A percentile compares a stretch with the other conserved stretches of the same genome.
Conservation (phyloP, 2,888 invertebrate genomes). For the Tineola bisselliella region DNA sequence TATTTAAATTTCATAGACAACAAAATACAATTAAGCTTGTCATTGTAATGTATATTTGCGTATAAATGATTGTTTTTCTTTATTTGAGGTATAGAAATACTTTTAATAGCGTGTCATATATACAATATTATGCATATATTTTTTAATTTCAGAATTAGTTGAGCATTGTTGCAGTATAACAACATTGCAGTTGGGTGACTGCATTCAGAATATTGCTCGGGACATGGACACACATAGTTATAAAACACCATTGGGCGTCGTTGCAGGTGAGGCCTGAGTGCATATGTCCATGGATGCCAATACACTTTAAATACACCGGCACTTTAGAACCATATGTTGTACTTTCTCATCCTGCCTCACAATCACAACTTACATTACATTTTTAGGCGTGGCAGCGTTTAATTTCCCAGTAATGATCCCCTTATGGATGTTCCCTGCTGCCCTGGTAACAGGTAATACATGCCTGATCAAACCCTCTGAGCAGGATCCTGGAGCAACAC, state of each 20-base stretch:
- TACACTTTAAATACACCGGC: too few relatives aligned
- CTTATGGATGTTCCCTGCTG: constrained; percentile 92
- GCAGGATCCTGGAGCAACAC: constrained; percentile 95
- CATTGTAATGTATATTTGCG: too few relatives aligned
- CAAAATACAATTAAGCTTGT: too few relatives aligned
- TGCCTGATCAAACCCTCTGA: constrained; percentile 97
- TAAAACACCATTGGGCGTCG: constrained; percentile 91
- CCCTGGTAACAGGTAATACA: constrained; percentile 93
- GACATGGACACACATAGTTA: constrained; percentile 98
- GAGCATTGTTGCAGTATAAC: constrained; percentile 97
- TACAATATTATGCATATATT: too few relatives aligned
- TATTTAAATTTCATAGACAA: too few relatives aligned
- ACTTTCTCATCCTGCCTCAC: too few relatives aligned
- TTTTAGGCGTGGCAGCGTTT: constrained; percentile 93
- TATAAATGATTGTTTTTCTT: too few relatives aligned
- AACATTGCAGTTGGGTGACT: constrained; percentile 91
- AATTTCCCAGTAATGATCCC: constrained; percentile 99
- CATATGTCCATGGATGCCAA: too few relatives aligned
- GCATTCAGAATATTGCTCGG: constrained; percentile 84
- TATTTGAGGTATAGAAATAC: too few relatives aligned
- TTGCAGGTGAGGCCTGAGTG: constrained; percentile 82
- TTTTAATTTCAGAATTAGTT: constrained; percentile 83
- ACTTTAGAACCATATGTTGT: too few relatives aligned
- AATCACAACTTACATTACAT: too few relatives aligned
- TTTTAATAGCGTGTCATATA: too few relatives aligned